Evolutionary conservation across 2,888 invertebrate species (phyloP), one percentile per base, ranked within the genome.

Genomic region (Temnothorax unifasciatus): DNA sequence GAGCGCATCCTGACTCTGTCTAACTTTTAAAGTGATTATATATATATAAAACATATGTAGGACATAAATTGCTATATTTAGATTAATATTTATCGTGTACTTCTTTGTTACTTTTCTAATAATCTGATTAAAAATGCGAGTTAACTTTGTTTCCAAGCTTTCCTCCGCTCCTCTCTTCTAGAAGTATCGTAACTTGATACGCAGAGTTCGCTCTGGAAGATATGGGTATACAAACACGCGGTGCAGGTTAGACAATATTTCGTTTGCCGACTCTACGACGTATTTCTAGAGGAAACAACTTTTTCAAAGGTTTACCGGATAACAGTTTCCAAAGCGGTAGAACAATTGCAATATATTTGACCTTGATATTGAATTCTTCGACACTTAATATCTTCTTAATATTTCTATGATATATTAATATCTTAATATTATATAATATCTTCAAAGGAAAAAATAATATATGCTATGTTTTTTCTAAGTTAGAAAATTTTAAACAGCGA

Each of bases 281-380:
- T 44, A 38, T 68, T 68, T 68, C 44, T 69, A 57, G 29, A 57
- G 47, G 79, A 69, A 79, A 47, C 15, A 68, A 57, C 18, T 79
- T 79, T 69, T 69, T 79, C 13, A 3, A 21, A 34, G 57, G 15
- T 68, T 79, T 59, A 69, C 0, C 29, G 13, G 4, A 79, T 34
- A 79, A 59, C 6, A 69, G 44, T 15, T 44, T 79, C 2, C 21
- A 2, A 57, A 47, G 57, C 34, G 44, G 29, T 59, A 34, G 18
- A 69, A 44, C 44, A 69, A 77, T 77, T 54, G n/a, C 68, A 54
- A 79, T 69, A 69, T 59, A 21, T 44, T 69, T 69, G 29, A 54
- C 5, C 5, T 21, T 21, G 11, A 59, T 59, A 59, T 59, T 29
- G 13, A 69, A 71, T 79, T 79, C 13, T n/a, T 44, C n/a, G n/a